Evolutionary conservation across 64 coral and sea anemone species (phyloP), one percentile per base, ranked within the genome.

Genomic region (Catalaphyllia jardinei): DNA sequence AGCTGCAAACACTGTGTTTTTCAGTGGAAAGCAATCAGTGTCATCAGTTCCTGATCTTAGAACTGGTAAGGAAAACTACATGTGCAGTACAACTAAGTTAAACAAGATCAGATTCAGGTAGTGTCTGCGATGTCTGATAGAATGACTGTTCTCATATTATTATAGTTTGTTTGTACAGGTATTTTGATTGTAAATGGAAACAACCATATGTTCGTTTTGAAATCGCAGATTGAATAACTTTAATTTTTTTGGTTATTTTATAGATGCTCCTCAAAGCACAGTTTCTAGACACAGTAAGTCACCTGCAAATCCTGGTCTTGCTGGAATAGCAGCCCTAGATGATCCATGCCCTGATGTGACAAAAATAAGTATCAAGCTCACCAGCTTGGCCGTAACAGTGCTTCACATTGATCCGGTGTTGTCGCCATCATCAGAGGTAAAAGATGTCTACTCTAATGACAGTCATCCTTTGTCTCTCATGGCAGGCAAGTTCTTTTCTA

Each of bases 311-410:
- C 94, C 90, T 75, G 94, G 94, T 24, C 88, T 96, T 46, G 94
- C 94, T 79, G 94, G 94, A 18, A 93, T 96, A 60, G 94, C 94
- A 18, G 87, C 91, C 22, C 42, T 96, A 14, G 94, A 96, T 71
- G 94, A 96, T 76, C 94, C 94, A 55, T 96, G 80, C 52, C 94
- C 94, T 25, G 94, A 96, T 39, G 86, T 86, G 31, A 90, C 35
- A 69, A 91, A 90, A 63, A 7, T 93, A 1, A 87, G 78, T 50
- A 38, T 96, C 25, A 92, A 93, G 76, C 80, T 96, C 20, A 81
- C 86, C n/a, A 96, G 91, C 71, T n/a, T 93, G 25, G 94, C 91
- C 19, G 25, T 90, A 4, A 96, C 94, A 11, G 62, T 96, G 15
- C 87, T 96, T 14, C 94, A 96, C 54, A 88, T 96, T 73, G 94